These are phyloP conservation scores for Diorhabda elongata DNA, from an alignment of 1,140 invertebrate species.

Conservation along the genomic window DNA sequence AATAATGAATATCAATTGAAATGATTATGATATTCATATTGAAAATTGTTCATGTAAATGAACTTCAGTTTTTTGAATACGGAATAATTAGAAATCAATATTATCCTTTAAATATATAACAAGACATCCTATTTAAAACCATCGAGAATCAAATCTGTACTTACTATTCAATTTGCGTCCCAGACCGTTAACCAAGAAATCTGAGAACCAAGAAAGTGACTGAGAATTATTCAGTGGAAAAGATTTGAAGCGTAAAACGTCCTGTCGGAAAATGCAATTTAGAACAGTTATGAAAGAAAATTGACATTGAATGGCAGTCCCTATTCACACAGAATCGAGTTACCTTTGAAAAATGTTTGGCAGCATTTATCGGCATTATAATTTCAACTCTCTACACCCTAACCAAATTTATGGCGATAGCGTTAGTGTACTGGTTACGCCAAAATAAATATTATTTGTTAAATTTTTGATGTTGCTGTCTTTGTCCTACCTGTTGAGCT, in stretches of 20 bases:
- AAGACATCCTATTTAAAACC: neutral
- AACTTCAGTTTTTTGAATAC: no score
- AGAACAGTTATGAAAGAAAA: slow-evolving; percentile 9
- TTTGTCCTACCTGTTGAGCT: no score
- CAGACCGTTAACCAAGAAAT: neutral
- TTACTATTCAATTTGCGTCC: neutral
- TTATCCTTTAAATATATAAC: no score
- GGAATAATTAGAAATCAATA: no score
- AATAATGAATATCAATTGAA: no score
- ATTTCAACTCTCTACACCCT: neutral
- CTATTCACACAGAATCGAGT: slow-evolving; percentile 4
- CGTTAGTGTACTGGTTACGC: no score
- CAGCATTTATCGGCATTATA: neutral
- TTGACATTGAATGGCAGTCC: slow-evolving; percentile 14
- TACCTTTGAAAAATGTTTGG: slow-evolving; percentile 14
- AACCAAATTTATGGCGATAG: no score
- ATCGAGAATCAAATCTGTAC: neutral
- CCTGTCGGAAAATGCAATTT: slow-evolving; percentile 9
- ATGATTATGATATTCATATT: no score
- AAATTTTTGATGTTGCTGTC: no score
- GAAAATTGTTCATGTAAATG: no score
- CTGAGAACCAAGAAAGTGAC: neutral
- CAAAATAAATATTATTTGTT: no score
- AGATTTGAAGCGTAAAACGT: slow-evolving; percentile 11
- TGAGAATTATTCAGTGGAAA: slow-evolving; percentile 12